A percentile compares a stretch with the other conserved stretches of the same genome.
Conservation (phyloP, 1,140 invertebrate genomes). For the Steinernema khuongi region DNA sequence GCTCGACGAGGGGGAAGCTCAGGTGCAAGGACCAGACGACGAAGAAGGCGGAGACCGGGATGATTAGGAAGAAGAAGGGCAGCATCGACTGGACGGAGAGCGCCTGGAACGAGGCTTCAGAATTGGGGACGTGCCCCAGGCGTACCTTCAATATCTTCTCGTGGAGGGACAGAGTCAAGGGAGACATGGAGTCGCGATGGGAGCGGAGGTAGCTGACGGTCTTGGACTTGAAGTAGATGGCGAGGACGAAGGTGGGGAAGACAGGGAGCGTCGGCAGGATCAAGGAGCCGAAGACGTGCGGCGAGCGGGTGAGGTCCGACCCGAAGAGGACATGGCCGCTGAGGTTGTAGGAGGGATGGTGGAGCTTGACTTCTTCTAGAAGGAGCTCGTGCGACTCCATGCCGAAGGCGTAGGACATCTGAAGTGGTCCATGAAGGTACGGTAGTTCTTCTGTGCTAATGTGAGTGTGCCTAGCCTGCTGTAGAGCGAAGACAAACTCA, state of each 20-base stretch:
- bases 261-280: not conserved
- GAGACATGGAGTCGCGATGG: not conserved
- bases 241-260: not conserved
- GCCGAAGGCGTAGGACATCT: too few species aligned
- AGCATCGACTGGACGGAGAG: not conserved
- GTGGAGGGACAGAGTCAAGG: not conserved
- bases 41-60: not conserved
- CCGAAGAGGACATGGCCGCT: not conserved
- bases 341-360: not conserved
- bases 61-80: not conserved
- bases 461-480: too few species aligned
- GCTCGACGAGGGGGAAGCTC: not conserved
- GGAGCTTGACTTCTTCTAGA: not conserved
- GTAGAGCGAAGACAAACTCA: too few species aligned
- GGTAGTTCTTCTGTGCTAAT: too few species aligned
- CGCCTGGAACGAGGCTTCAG: not conserved
- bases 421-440: too few species aligned
- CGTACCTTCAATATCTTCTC: not conserved
- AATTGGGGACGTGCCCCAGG: not conserved
- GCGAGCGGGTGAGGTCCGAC: not conserved
- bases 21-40: not conserved
- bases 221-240: not conserved
- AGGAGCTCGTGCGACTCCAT: not conserved
- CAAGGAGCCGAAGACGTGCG: not conserved
- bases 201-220: not conserved